Evolutionary conservation across 2,113 vertebrate species (phyloP).

Genomic region (Rhadina sibilatrix): DNA sequence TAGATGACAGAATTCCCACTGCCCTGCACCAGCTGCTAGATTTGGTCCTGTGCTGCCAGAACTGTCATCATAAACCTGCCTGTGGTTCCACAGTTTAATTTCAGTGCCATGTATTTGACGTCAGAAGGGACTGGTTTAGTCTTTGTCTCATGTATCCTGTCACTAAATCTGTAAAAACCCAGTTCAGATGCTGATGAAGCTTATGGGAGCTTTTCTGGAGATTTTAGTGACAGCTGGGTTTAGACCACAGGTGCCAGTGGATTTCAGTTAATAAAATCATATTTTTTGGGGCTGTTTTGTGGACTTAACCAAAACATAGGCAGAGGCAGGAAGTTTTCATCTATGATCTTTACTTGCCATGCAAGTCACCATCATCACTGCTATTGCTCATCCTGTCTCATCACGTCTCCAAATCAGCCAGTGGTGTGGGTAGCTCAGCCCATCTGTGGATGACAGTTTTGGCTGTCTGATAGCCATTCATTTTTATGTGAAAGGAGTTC

Average conservation of each 20-base stretch:
- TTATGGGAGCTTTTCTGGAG: not conserved
- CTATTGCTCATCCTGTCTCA: not conserved
- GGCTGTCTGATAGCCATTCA: not conserved
- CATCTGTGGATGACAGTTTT: not conserved
- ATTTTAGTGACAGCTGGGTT: not conserved
- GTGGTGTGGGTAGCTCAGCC: not conserved
- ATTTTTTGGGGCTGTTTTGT: not conserved
- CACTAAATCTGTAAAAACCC: not conserved
- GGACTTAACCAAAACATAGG: not conserved
- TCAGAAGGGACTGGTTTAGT: not conserved
- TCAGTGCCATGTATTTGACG: not conserved
- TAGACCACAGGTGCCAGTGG: not conserved
- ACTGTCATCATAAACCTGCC: not conserved
- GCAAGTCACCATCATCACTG: not conserved
- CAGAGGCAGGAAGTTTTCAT: not conserved
- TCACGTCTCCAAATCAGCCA: not conserved
- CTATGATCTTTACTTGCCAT: not conserved
- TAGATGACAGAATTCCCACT: not conserved
- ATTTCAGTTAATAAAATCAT: not conserved
- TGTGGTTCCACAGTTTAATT: not conserved
- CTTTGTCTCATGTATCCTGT: not conserved
- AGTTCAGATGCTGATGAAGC: not conserved
- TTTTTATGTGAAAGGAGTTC: not conserved
- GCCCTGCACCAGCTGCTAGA: not conserved
- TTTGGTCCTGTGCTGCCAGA: not conserved